Base-by-base conservation (phyloP, 2,797 vertebrate species). In the Syngnathus acus region DNA sequence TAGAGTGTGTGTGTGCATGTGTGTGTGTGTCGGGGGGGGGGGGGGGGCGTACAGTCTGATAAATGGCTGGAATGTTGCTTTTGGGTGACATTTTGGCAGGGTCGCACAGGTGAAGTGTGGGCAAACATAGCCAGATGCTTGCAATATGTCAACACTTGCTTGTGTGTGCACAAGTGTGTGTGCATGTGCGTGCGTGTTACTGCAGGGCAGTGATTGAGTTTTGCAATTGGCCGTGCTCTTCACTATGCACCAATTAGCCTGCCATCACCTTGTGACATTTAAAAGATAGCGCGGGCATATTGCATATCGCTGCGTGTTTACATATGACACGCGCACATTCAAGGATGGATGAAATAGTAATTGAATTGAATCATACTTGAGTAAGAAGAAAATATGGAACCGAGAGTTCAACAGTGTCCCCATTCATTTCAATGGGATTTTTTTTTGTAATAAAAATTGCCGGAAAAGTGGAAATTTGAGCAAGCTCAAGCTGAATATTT, bases 171-270 rank as follows among this genome's bases (percentile, higher is more conserved):
- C 37, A 45, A 14, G 43, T 14, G 11, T 66, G 32, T 64, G 32
- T 64, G 68, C 14, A 16, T 48, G 47, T 48, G 47, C 5, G 47
- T 53, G 78, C 69, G 72, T 70, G 63, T 42, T 21, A 55, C 39
- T 54, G 72, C 42, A 70, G 76, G 76, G 74, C 73, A 73, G 72
- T 88, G 88, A 89, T 90, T 87, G 87, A 80, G 77, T 88, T 84
- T 80, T 75, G 74, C 76, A 80, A 77, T 55, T 8, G 48, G 9
- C 38, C 19, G 50, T 23, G 37, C 47, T 53, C 50, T 83, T 86
- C 83, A 82, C 82, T 88, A 82, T 65, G 66, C 72, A 82, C 79
- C 88, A 90, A 91, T 92, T 89, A 89, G 86, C 89, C 86, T 72
- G 76, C 76, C 74, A 75, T 80, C 82, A 89, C 86, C 84, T 84